Conservation (phyloP, 2,113 vertebrate genomes). For the Podocnemis expansa region DNA sequence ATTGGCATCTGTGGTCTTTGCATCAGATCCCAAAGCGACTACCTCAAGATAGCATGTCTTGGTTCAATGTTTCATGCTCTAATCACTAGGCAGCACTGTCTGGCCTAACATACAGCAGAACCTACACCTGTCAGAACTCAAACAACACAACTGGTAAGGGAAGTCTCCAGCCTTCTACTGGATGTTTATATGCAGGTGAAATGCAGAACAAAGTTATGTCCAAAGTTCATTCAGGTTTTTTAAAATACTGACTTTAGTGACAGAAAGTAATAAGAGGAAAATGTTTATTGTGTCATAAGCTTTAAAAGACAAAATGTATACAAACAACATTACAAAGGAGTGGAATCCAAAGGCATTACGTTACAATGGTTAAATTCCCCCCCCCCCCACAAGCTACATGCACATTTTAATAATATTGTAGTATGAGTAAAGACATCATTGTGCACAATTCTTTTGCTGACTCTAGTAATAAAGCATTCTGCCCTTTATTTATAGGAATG, state of each 20-base stretch:
- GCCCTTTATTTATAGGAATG: conserved; percentile 78
- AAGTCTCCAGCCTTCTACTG: background rate
- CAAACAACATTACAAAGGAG: background rate
- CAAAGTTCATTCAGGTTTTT: background rate
- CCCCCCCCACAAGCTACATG: background rate
- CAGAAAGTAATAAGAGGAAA: background rate
- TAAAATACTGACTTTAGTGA: background rate
- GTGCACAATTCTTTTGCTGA: conserved; percentile 67
- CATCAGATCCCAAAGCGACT: accelerated
- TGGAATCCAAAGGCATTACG: background rate
- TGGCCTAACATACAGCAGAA: background rate
- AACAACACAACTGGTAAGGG: background rate
- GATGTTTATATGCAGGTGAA: background rate
- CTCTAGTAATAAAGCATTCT: conserved; percentile 68
- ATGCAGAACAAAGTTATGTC: background rate
- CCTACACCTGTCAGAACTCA: accelerated
- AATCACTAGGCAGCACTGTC: accelerated
- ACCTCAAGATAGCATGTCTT: background rate
- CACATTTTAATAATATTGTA: conserved; percentile 36
- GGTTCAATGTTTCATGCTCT: background rate
- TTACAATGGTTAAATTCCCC: background rate
- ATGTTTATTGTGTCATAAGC: background rate
- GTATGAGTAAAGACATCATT: conserved; percentile 56
- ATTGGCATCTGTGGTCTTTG: background rate
- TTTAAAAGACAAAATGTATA: background rate